A percentile compares a stretch with the other conserved stretches of the same genome.
These are phyloP conservation scores for Cydia splendana DNA, from an alignment of 1,140 invertebrate species.

Conservation along the genomic window DNA sequence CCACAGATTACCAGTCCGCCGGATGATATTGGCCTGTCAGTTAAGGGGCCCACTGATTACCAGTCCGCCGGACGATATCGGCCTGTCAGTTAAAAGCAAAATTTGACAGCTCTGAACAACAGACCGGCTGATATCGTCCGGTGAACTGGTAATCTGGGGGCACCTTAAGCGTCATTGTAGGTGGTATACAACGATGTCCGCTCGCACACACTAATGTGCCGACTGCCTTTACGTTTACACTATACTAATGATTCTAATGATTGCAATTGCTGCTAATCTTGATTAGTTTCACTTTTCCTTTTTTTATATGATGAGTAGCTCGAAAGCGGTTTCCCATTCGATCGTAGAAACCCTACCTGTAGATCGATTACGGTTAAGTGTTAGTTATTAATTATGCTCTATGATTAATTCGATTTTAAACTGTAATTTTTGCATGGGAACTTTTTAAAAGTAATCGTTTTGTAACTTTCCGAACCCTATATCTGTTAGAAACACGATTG, in stretches of 20 bases:
- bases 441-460: neutral
- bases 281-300: constrained; percentile 31
- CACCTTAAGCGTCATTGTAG: too few relatives aligned
- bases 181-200: too few relatives aligned
- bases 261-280: neutral
- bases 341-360: neutral
- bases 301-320: neutral
- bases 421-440: neutral
- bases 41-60: too few relatives aligned
- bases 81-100: too few relatives aligned
- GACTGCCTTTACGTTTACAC: too few relatives aligned
- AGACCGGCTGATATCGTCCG: too few relatives aligned
- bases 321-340: neutral
- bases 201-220: too few relatives aligned
- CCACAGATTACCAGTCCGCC: too few relatives aligned
- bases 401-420: neutral
- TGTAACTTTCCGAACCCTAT: neutral
- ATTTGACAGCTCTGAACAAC: too few relatives aligned
- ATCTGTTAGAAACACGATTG: neutral
- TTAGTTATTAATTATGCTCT: neutral
- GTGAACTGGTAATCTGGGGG: too few relatives aligned
- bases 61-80: too few relatives aligned
- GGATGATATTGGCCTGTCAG: too few relatives aligned
- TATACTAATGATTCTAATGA: neutral
- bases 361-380: neutral